Percentiles rank a stretch among this genome's conserved stretches.
Conservation (phyloP, 2,113 vertebrate genomes). For the Gobio gobio region DNA sequence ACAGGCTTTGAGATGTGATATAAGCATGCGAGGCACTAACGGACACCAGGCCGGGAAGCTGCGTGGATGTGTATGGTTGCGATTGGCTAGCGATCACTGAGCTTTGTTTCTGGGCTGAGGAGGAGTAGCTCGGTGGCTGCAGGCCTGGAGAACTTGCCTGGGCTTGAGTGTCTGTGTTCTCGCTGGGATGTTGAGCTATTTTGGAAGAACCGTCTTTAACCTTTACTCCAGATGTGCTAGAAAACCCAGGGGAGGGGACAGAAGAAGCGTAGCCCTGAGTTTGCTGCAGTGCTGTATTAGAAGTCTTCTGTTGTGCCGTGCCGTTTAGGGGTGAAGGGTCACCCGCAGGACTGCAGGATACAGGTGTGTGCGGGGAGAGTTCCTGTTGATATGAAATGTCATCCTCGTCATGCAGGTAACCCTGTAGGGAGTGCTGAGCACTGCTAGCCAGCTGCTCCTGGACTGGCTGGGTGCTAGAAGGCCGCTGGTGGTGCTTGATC, state of each 20-base stretch:
- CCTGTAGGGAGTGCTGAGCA: constrained; percentile 91
- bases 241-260: constrained; percentile 82
- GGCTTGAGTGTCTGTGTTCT: constrained; percentile 79
- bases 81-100: constrained; percentile 91
- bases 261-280: constrained; percentile 85
- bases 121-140: constrained; percentile 88
- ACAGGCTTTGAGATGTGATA: constrained; percentile 81
- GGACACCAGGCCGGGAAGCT: constrained; percentile 88
- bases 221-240: constrained; percentile 80
- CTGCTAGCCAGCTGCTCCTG: constrained; percentile 85
- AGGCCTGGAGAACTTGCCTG: constrained; percentile 79
- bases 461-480: constrained; percentile 90
- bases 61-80: constrained; percentile 87
- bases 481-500: constrained; percentile 99
- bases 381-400: constrained; percentile 90
- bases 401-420: constrained; percentile 83
- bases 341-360: constrained; percentile 85
- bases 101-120: constrained; percentile 88
- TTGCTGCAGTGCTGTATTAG: constrained; percentile 81
- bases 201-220: constrained; percentile 85
- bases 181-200: constrained; percentile 78
- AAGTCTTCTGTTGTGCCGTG: constrained; percentile 83
- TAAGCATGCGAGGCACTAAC: constrained; percentile 89
- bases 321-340: constrained; percentile 86
- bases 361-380: constrained; percentile 82